Percentiles rank a stretch among this genome's conserved stretches.
Evolutionary conservation across 2,113 vertebrate genomes (phyloP).

Genomic region (Pipa parva): DNA sequence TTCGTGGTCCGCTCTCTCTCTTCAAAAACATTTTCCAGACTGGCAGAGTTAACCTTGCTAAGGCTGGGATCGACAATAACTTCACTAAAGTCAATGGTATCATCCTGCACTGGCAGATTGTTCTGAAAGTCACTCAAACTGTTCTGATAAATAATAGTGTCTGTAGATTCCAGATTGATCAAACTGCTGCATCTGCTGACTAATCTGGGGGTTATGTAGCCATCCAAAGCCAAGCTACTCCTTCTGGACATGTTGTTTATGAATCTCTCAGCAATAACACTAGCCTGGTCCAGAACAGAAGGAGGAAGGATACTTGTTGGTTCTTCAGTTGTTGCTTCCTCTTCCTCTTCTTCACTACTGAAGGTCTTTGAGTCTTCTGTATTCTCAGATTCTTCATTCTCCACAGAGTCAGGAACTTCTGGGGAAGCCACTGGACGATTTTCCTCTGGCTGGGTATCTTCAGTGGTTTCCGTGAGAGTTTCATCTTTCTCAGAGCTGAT

Average conservation of each 20-base stretch:
- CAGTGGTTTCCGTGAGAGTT: constrained; percentile 29
- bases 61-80: constrained; percentile 22
- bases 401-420: constrained; percentile 32
- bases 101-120: not conserved
- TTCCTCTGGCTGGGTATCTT: constrained; percentile 39
- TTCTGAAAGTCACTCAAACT: constrained; percentile 42
- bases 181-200: constrained; percentile 64
- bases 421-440: constrained; percentile 44
- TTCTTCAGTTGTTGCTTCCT: constrained; percentile 46
- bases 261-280: constrained; percentile 73
- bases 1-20: constrained; percentile 43
- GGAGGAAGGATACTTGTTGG: constrained; percentile 67
- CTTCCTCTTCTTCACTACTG: constrained; percentile 76
- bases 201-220: constrained; percentile 55
- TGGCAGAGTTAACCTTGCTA: constrained; percentile 18
- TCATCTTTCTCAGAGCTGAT: constrained; percentile 35
- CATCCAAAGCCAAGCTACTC: constrained; percentile 73
- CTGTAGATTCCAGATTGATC: constrained; percentile 66
- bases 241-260: constrained; percentile 66
- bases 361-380: constrained; percentile 66
- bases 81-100: not conserved
- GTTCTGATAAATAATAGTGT: constrained; percentile 44
- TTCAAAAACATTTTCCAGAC: constrained; percentile 44
- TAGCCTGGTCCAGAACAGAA: constrained; percentile 80
- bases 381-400: constrained; percentile 44